A percentile compares a stretch with the other conserved stretches of the same genome.
Evolutionary conservation across 2,113 vertebrate species (phyloP).

Genomic region (Muntiacus reevesi): DNA sequence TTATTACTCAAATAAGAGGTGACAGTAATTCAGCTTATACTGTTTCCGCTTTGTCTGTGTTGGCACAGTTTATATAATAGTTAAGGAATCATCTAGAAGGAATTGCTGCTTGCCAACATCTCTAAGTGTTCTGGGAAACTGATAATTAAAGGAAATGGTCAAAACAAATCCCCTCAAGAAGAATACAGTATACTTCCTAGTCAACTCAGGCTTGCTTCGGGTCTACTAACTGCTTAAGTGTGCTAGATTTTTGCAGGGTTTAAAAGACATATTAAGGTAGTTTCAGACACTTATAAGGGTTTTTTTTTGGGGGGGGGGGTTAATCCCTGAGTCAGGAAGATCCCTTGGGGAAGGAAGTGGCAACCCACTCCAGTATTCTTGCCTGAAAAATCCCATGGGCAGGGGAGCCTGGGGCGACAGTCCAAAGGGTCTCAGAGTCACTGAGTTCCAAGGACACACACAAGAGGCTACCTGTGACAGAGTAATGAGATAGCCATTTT

Average conservation of each 20-base stretch:
- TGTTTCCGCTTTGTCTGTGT: conserved; percentile 25
- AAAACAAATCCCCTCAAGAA: conserved; percentile 18
- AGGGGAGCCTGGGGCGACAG: neutral
- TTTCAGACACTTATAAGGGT: neutral
- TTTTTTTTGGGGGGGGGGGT: neutral
- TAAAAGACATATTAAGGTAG: neutral
- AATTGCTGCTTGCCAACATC: conserved; percentile 3
- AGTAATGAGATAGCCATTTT: neutral
- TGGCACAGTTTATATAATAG: conserved; percentile 42
- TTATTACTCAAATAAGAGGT: conserved; percentile 27
- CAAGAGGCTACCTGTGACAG: conserved; percentile 34
- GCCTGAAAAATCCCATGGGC: neutral
- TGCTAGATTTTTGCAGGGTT: conserved; percentile 34
- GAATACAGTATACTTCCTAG: neutral
- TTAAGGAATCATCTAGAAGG: conserved; percentile 44
- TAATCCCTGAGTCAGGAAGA: neutral
- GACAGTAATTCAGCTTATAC: neutral
- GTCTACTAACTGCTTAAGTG: conserved; percentile 19
- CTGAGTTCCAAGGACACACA: neutral
- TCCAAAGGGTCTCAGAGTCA: neutral
- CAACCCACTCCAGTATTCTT: neutral
- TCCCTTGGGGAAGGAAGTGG: neutral
- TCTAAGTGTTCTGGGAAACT: conserved; percentile 16
- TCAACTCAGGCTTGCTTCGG: conserved; percentile 15
- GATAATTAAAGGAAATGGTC: conserved; percentile 46